Base-by-base conservation (phyloP, 1,140 invertebrate species). In the Tetragonula clypearis region DNA sequence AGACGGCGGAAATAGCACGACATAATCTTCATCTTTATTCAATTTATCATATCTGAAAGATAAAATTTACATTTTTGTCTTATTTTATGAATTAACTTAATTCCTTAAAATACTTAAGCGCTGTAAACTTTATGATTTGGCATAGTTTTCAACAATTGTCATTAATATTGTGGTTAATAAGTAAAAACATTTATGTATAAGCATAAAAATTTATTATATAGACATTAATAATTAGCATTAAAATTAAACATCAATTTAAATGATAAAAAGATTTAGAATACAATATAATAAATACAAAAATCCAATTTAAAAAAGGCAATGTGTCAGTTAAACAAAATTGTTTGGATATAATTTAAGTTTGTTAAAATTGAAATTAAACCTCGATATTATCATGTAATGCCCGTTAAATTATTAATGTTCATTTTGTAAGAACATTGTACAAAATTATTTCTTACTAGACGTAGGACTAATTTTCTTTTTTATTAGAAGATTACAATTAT, bases 1-100 rank as follows among this genome's bases (percentile, higher is more conserved):
- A 93, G 62, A 68, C 93, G 90, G 58, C 89, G 90, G 76, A 92
- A 88, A 81, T 92, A 88, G 72, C 90, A 93, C 71, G 90, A 90
- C 80, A 88, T 85, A 84, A 92, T 90, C 73, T 90, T 92, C 92
- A 94, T 93, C 72, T 90, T 92, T 83, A 82, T 75, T 82, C 23
- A 86, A 8, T 86, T 73, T 88, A 81, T 78, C 74, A 66, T 71
- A n/a, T 72, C 88, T 90, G 49, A n/a, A 81, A 85, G 71, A 66
- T 19, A 76, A 80, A 53, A 62, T 17, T 2, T 17, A 30, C 15
- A 72, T 17, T n/a, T 58, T 77, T 69, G 49, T 77, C 8, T 12
- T n/a, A 49, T 49, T n/a, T 19, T 74, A 53, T 65, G 14, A 26
- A 35, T 35, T 35, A 26, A 21, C 41, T 55, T 9, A n/a, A 49